phyloP scores from a whole-genome alignment of 2,797 vertebrate species.

The Sebastes minor region DNA sequence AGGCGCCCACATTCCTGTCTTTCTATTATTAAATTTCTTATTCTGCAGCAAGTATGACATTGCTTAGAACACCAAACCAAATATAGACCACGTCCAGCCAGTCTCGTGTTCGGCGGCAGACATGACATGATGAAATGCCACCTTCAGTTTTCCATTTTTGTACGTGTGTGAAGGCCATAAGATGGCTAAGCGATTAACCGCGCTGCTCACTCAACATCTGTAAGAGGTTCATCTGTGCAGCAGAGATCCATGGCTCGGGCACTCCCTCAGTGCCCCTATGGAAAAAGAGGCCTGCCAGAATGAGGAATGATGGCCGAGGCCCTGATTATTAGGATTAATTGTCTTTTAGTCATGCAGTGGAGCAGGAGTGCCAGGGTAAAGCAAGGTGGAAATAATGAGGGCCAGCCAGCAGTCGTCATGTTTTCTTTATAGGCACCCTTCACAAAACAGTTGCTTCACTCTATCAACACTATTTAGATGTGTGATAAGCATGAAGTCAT shows the following conservation, averaged over 20 bases:
- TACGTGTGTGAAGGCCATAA: slow-evolving; percentile 65
- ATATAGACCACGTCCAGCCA: slow-evolving; percentile 1
- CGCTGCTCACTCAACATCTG: slow-evolving; percentile 80
- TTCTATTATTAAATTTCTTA: slow-evolving; percentile 21
- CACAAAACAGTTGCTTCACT: slow-evolving; percentile 79
- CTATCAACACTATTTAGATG: slow-evolving; percentile 76
- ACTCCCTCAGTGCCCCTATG: slow-evolving; percentile 92
- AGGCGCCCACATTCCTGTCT: slow-evolving; percentile 17
- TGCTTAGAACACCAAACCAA: slow-evolving; percentile 23
- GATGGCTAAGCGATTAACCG: slow-evolving; percentile 76
- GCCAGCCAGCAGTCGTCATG: slow-evolving; percentile 86
- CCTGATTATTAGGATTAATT: slow-evolving; percentile 99
- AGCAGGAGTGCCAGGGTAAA: slow-evolving; percentile 91
- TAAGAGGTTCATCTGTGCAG: slow-evolving; percentile 81
- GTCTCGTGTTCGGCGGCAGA: slow-evolving; percentile 28
- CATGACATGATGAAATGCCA: slow-evolving; percentile 64
- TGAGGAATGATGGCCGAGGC: slow-evolving; percentile 94
- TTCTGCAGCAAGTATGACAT: slow-evolving; percentile 14
- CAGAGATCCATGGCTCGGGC: slow-evolving; percentile 78
- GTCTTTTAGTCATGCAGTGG: slow-evolving; percentile 93
- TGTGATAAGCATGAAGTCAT: slow-evolving; percentile 70
- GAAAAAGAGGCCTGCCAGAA: slow-evolving; percentile 95
- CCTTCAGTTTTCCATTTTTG: slow-evolving; percentile 62
- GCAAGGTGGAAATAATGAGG: slow-evolving; percentile 90
- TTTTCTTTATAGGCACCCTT: slow-evolving; percentile 83